These are phyloP conservation scores for Brachionus rotundiformis DNA, from an alignment of 1,140 invertebrate genomes.

Conservation along the genomic window DNA sequence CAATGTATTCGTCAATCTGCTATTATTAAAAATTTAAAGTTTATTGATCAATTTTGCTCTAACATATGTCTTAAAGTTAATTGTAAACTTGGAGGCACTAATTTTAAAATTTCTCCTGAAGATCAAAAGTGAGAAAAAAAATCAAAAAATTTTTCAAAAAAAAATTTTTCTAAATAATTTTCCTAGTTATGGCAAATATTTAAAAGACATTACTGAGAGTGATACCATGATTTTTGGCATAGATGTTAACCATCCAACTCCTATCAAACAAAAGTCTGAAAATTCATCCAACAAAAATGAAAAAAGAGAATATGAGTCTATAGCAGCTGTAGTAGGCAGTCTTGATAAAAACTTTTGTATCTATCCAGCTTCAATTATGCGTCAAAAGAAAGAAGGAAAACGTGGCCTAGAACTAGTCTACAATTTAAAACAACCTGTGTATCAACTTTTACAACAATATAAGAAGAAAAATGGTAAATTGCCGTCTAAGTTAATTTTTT, in stretches of 20 bases:
- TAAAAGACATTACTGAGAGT: not conserved
- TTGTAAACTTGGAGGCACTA: constrained; percentile 5
- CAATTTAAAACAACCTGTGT: not conserved
- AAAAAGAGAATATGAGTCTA: not conserved
- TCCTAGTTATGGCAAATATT: not conserved
- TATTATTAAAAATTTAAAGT: too few relatives aligned
- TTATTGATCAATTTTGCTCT: not conserved
- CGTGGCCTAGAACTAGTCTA: not conserved
- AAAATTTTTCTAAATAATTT: not conserved
- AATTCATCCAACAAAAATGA: not conserved
- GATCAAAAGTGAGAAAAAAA: constrained; percentile 20
- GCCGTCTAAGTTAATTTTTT: constrained; percentile 6
- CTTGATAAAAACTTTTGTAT: not conserved
- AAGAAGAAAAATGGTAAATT: not conserved
- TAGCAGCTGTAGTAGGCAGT: constrained; percentile 47
- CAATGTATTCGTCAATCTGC: not conserved
- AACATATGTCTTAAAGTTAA: constrained; percentile 35
- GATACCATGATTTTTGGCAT: constrained; percentile 9
- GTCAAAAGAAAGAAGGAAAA: not conserved
- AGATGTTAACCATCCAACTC: not conserved
- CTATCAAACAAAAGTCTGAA: not conserved
- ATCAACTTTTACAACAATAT: not conserved
- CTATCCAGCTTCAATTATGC: not conserved
- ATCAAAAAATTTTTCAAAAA: not conserved
- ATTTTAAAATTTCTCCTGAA: not conserved